Evolutionary conservation across 2,888 invertebrate species (phyloP).

Genomic region (Lepidonotus clava): DNA sequence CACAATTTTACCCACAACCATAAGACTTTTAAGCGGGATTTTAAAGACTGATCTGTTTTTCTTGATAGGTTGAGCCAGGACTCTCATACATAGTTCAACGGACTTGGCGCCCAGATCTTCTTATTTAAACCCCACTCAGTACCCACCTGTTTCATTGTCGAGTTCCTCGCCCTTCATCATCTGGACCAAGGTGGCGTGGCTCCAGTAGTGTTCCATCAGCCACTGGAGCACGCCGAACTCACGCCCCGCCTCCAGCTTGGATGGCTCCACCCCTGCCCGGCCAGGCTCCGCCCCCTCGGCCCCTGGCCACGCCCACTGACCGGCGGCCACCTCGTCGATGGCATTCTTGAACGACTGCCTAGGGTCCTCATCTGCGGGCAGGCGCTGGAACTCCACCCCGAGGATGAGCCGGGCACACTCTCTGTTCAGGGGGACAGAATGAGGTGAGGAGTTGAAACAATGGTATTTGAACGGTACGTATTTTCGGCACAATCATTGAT

Average conservation of each 20-base stretch:
- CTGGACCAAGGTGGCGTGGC: conserved; percentile 73
- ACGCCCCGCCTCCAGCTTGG: conserved; percentile 59
- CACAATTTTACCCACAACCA: no score
- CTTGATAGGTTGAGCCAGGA: no score
- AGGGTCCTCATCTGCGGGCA: conserved; percentile 56
- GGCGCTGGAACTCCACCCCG: conserved; percentile 64
- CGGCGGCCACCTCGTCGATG: conserved; percentile 51
- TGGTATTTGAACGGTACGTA: no score
- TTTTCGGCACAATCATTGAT: no score
- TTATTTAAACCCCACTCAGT: no score
- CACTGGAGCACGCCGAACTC: conserved; percentile 65
- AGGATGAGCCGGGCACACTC: conserved; percentile 65
- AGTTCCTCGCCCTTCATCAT: conserved; percentile 74
- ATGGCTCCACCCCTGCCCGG: conserved; percentile 31
- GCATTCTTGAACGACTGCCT: conserved; percentile 60
- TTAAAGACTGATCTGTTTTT: no score
- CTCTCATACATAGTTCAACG: no score
- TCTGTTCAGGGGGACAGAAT: no score
- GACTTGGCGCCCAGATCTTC: no score
- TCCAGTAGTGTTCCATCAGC: conserved; percentile 73
- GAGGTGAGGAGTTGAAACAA: no score
- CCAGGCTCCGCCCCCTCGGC: not conserved
- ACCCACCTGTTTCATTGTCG: conserved; percentile 69
- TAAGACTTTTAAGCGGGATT: no score
- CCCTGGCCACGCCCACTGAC: conserved; percentile 47